These are phyloP conservation scores for Cephalotes varians DNA, from an alignment of 2,888 invertebrate genomes.

Conservation along the genomic window DNA sequence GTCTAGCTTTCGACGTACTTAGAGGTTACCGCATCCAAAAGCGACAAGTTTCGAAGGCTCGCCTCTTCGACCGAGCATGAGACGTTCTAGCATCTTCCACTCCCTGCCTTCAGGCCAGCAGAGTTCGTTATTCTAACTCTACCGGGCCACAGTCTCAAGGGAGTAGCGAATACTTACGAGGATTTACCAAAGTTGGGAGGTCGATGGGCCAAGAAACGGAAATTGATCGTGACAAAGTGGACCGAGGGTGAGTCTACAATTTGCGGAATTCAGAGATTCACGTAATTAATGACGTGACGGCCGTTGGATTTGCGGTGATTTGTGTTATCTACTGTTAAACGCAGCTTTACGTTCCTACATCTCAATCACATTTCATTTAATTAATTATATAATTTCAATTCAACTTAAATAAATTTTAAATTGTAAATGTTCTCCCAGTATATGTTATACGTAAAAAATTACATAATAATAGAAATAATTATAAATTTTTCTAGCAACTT, in stretches of 20 bases:
- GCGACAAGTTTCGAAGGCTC: constrained; percentile 74
- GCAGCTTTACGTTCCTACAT: constrained; percentile 3
- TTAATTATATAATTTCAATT: background rate
- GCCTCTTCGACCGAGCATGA: constrained; percentile 62
- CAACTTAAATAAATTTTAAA: background rate
- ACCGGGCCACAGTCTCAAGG: constrained; percentile 68
- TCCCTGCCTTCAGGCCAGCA: constrained; percentile 58
- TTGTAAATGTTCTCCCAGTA: background rate
- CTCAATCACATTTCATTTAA: constrained; percentile 11
- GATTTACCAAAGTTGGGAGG: constrained; percentile 72
- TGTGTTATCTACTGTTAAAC: constrained; percentile 33
- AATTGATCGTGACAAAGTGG: constrained; percentile 75
- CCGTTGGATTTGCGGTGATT: constrained; percentile 43
- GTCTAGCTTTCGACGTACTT: constrained; percentile 65
- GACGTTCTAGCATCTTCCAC: constrained; percentile 65
- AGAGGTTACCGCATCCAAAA: constrained; percentile 76
- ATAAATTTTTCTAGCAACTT: background rate
- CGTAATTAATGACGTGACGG: constrained; percentile 48
- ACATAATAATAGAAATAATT: background rate
- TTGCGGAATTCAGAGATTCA: constrained; percentile 39
- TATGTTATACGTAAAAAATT: background rate
- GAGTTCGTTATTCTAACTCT: constrained; percentile 76
- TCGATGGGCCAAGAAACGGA: constrained; percentile 72
- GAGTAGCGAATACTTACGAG: constrained; percentile 72
- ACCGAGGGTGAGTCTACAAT: constrained; percentile 47